A percentile compares a stretch with the other conserved stretches of the same genome.
phyloP scores from a whole-genome alignment of 2,113 vertebrate genomes.

The Colistium nudipinnis region DNA sequence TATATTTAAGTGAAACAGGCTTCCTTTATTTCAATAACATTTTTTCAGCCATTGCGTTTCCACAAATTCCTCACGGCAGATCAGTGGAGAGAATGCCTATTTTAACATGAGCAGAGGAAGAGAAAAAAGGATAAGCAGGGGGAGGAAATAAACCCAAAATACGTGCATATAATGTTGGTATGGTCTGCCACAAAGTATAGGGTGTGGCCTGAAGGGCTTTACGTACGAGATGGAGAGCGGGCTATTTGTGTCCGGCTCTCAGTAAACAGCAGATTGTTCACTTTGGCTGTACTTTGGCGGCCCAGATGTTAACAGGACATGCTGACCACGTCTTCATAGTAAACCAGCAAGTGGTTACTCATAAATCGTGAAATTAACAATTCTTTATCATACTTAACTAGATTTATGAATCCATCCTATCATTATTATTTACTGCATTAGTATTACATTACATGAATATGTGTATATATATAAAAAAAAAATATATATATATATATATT shows the following conservation, averaged over 20 bases:
- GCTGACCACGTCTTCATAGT: constrained; percentile 31
- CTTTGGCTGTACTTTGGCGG: constrained; percentile 40
- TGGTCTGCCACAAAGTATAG: constrained; percentile 83
- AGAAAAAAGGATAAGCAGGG: constrained; percentile 31
- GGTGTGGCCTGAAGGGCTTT: constrained; percentile 77
- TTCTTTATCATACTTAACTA: not conserved
- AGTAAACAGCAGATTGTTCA: constrained; percentile 60
- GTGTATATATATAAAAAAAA: too few species aligned
- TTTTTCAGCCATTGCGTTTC: too few species aligned
- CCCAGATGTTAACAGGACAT: constrained; percentile 53
- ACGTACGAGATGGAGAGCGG: constrained; percentile 65
- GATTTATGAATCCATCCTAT: not conserved
- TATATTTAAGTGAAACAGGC: not conserved
- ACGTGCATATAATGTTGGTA: constrained; percentile 74
- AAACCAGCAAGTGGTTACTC: constrained; percentile 34
- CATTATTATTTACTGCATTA: too few species aligned
- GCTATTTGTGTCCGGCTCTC: constrained; percentile 77
- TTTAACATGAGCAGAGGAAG: constrained; percentile 10
- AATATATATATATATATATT: constrained; percentile 7
- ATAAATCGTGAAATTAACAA: constrained; percentile 14
- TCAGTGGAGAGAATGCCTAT: too few species aligned
- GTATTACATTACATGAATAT: too few species aligned
- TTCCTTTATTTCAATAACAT: not conserved
- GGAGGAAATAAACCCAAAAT: constrained; percentile 66
- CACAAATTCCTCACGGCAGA: too few species aligned